Evolutionary conservation across 1,140 invertebrate genomes (phyloP), one percentile per base, ranked within the genome.

Genomic region (Chelonus insularis): DNA sequence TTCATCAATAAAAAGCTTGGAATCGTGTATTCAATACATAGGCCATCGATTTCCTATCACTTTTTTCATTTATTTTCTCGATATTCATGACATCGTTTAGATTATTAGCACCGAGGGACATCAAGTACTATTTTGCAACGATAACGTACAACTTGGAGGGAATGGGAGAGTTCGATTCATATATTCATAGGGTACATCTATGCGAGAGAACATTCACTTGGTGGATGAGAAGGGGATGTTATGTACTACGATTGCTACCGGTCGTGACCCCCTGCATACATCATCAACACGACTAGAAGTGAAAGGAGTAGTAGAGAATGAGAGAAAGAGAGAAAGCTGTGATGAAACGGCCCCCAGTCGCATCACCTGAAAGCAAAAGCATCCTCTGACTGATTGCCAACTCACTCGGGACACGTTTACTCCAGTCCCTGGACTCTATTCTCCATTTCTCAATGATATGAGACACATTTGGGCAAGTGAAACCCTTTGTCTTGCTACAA

Each of bases 301-400:
- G 62, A 70, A 75, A 75, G 76, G 76, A 72, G 72, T 74, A 69
- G 67, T 70, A 20, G 41, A 6, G 16, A 43, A 16, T 9, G 12
- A 55, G 32, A 25, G 8, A 50, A 1, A 4, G n/a, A 18, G 9
- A 8, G 9, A 7, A 18, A 18, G 32, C 32, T 11, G 52, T 55
- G 52, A 55, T 58, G 21, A 51, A 39, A 21, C 29, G 18, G 39
- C 21, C 45, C 29, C 39, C n/a, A 4, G 50, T 12, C 54, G 57
- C 70, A 68, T 74, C 73, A 72, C 71, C 72, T 72, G 67, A 25
- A 65, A 58, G 58, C 50, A 60, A 68, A 68, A 71, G 67, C 67
- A 58, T 65, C 65, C 50, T 21, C 70, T 80, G 76, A 80, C 70
- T 78, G 78, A 80, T 80, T 72, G 74, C 71, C 62, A 73, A 76